These are phyloP conservation scores for Alouatta palliata DNA, from an alignment of 2,113 vertebrate genomes.

Conservation along the genomic window DNA sequence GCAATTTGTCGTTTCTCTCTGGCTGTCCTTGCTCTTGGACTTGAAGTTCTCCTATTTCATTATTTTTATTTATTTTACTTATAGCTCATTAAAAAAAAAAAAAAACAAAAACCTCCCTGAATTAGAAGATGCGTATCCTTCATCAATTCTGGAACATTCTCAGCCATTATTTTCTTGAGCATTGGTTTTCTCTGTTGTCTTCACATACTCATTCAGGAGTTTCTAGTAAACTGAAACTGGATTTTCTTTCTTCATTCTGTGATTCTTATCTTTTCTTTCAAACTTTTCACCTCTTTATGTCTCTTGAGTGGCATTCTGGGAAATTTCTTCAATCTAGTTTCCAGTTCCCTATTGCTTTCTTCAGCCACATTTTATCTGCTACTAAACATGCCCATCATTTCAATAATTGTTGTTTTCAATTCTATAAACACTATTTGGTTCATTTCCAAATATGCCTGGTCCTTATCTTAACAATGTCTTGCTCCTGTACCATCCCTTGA, in stretches of 20 bases:
- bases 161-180: not conserved
- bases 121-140: not conserved
- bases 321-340: not conserved
- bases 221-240: not conserved
- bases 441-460: not conserved
- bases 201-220: not conserved
- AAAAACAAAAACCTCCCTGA: not conserved
- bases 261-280: not conserved
- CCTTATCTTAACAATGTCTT: not conserved
- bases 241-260: not conserved
- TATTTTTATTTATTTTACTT: not conserved
- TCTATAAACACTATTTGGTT: not conserved
- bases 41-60: not conserved
- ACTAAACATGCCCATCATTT: not conserved
- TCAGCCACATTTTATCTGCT: not conserved
- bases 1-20: not conserved
- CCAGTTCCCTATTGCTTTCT: not conserved
- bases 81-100: not conserved
- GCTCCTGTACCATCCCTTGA: not conserved
- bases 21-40: not conserved
- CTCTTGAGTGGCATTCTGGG: not conserved
- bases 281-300: not conserved
- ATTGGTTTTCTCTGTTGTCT: not conserved
- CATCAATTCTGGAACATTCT: constrained; percentile 6
- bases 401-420: not conserved